Conservation (phyloP, 2,113 vertebrate genomes). For the Galeopterus variegatus region DNA sequence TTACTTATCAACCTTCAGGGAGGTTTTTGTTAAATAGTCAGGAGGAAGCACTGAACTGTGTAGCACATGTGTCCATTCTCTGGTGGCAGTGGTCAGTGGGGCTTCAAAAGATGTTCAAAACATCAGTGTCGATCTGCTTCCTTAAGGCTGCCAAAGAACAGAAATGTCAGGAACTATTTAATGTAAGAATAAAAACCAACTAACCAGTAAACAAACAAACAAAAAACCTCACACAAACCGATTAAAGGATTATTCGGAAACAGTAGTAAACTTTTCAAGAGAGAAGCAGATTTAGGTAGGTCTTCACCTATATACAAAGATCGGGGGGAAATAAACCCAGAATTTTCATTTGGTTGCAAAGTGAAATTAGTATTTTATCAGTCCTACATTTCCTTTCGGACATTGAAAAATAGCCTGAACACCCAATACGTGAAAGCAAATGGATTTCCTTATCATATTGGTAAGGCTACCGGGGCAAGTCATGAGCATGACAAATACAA, state of each 20-base stretch:
- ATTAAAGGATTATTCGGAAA: neutral
- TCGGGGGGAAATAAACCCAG: neutral
- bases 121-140: neutral
- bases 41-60: conserved; percentile 13
- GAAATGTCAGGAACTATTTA: neutral
- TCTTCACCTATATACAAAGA: neutral
- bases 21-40: conserved; percentile 8
- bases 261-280: neutral
- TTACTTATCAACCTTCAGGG: conserved; percentile 50
- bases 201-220: neutral
- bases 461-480: neutral
- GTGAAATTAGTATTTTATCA: neutral
- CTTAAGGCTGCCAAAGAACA: neutral
- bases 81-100: neutral
- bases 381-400: neutral
- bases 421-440: neutral
- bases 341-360: neutral
- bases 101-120: conserved; percentile 41
- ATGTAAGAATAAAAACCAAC: neutral
- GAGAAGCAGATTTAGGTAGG: neutral
- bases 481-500: neutral
- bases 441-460: neutral
- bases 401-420: neutral
- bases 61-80: neutral
- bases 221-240: neutral